These are phyloP conservation scores for Micoletzkya japonica DNA, from an alignment of 2,888 invertebrate genomes.

Conservation along the genomic window DNA sequence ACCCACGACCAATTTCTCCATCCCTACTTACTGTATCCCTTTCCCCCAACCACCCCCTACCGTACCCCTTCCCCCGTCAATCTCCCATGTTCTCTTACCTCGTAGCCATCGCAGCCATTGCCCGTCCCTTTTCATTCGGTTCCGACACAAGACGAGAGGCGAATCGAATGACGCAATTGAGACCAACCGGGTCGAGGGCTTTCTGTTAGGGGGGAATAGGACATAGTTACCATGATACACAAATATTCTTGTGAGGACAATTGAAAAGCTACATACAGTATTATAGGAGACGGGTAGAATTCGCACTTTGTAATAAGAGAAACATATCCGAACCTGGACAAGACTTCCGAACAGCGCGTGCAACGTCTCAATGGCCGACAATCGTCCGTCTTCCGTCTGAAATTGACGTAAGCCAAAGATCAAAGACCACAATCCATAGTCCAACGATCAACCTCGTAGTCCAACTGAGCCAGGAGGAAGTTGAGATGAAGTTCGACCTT, in stretches of 20 bases:
- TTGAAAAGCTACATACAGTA: too few species aligned
- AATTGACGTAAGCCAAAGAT: too few species aligned
- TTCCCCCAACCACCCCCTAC: too few species aligned
- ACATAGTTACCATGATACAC: too few species aligned
- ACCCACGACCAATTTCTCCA: too few species aligned
- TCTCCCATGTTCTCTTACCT: neutral
- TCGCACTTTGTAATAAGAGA: too few species aligned
- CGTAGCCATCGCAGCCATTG: constrained; percentile 20
- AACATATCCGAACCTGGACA: constrained; percentile 38
- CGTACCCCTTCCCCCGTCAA: neutral
- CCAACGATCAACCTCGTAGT: constrained; percentile 72
- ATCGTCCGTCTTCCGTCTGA: constrained; percentile 76
- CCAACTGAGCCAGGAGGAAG: constrained; percentile 82
- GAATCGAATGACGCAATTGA: constrained; percentile 20
- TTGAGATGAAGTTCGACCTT: constrained; percentile 73
- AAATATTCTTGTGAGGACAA: too few species aligned
- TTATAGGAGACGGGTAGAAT: too few species aligned
- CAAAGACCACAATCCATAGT: too few species aligned
- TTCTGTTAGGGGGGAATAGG: too few species aligned
- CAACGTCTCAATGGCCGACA: constrained; percentile 84
- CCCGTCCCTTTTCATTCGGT: constrained; percentile 15
- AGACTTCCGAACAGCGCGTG: constrained; percentile 73
- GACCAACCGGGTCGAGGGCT: constrained; percentile 12
- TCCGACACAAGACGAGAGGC: constrained; percentile 19
- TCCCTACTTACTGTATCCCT: too few species aligned